Evolutionary conservation across 2,113 vertebrate species (phyloP).

Genomic region (Pangasianodon gigas): DNA sequence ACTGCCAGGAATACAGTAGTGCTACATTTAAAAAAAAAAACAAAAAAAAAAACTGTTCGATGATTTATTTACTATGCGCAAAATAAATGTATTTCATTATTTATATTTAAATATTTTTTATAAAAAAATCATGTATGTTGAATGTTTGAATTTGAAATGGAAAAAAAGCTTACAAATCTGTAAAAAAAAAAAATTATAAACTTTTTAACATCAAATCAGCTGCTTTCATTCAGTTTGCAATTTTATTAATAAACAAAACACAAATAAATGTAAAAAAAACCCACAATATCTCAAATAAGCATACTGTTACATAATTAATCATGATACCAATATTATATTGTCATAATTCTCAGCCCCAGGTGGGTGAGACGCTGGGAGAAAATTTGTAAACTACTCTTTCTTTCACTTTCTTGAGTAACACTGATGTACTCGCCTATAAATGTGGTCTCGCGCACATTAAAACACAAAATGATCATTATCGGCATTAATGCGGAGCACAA

Average conservation of each 20-base stretch:
- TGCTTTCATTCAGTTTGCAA: not conserved
- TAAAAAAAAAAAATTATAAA: not conserved
- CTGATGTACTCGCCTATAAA: not conserved
- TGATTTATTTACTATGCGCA: not conserved
- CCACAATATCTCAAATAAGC: not conserved
- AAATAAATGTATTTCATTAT: not conserved
- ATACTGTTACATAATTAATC: not conserved
- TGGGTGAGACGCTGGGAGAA: not conserved
- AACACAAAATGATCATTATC: not conserved
- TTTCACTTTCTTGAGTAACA: not conserved
- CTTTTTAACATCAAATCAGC: not conserved
- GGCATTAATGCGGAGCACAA: not conserved
- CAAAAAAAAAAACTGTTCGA: not conserved
- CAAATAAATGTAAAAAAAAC: not conserved
- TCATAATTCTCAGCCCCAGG: not conserved
- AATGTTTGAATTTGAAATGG: no score
- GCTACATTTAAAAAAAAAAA: not conserved
- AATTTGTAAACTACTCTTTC: not conserved
- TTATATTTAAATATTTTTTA: no score
- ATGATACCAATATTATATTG: not conserved
- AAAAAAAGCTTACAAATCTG: no score
- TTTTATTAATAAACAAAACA: not conserved
- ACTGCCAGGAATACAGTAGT: not conserved
- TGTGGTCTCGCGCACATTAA: not conserved
- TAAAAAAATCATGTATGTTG: no score